Conservation (phyloP, 2,888 invertebrate species). For the Melipona beecheii region DNA sequence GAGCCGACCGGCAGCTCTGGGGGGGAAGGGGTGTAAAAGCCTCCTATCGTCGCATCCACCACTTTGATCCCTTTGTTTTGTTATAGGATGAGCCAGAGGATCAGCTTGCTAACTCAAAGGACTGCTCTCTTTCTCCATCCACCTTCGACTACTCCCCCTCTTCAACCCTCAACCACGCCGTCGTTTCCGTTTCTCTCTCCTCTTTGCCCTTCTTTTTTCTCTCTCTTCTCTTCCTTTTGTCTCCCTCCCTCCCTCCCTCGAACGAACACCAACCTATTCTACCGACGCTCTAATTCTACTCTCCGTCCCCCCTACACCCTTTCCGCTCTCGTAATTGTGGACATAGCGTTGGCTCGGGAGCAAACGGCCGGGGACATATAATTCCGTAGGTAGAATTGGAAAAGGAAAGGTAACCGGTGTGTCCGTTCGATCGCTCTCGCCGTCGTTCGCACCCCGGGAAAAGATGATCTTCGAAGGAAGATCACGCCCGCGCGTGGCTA, state of each 20-base stretch:
- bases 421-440: neutral
- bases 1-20: slow-evolving; percentile 23
- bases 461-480: slow-evolving; percentile 68
- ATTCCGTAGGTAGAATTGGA: slow-evolving; percentile 63
- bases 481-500: slow-evolving; percentile 35
- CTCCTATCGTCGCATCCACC: slow-evolving; percentile 68
- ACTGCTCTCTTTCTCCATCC: slow-evolving; percentile 61
- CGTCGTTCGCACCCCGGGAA: neutral
- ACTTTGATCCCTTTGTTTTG: slow-evolving; percentile 76
- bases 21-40: slow-evolving; percentile 55
- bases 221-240: slow-evolving; percentile 2
- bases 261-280: slow-evolving; percentile 36
- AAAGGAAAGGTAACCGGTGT: slow-evolving; percentile 39
- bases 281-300: slow-evolving; percentile 48
- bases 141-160: slow-evolving; percentile 21
- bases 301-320: slow-evolving; percentile 33
- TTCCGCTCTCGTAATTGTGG: slow-evolving; percentile 54
- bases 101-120: slow-evolving; percentile 77
- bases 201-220: slow-evolving; percentile 12
- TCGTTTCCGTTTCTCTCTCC: neutral
- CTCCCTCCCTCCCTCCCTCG: slow-evolving; percentile 4
- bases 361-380: slow-evolving; percentile 73
- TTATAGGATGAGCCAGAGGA: slow-evolving; percentile 73
- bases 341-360: slow-evolving; percentile 70
- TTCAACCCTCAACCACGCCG: neutral